phyloP scores from a whole-genome alignment of 2,113 vertebrate species.

The Phrynocephalus versicolor region DNA sequence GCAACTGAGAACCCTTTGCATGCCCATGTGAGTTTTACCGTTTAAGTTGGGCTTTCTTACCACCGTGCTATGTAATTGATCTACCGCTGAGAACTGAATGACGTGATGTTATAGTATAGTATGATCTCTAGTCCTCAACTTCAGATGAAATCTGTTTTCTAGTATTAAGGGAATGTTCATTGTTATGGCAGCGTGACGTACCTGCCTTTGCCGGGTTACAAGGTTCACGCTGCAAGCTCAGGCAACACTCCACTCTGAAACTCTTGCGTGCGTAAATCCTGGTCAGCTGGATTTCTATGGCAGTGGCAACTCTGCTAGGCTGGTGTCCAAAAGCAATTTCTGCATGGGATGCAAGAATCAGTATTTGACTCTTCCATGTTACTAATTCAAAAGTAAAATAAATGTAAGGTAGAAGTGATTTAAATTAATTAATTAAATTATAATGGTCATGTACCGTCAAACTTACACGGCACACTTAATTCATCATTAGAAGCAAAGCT shows the following conservation, averaged over 20 bases:
- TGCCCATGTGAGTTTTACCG: neutral
- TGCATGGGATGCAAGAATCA: neutral
- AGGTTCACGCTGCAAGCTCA: neutral
- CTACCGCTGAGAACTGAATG: neutral
- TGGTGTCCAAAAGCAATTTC: neutral
- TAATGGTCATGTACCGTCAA: too few relatives aligned
- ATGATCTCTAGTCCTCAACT: neutral
- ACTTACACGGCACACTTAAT: too few relatives aligned
- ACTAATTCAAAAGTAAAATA: neutral
- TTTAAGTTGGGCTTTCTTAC: neutral
- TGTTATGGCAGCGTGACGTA: neutral
- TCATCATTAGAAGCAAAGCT: too few relatives aligned
- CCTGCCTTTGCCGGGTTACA: neutral
- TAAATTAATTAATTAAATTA: too few relatives aligned
- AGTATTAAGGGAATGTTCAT: neutral
- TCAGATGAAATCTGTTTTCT: neutral
- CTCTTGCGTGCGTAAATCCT: neutral
- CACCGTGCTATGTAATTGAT: neutral
- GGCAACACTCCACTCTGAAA: neutral
- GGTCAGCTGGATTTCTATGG: neutral
- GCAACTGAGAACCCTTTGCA: neutral
- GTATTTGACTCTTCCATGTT: neutral
- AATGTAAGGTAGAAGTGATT: too few relatives aligned
- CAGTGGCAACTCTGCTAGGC: neutral
- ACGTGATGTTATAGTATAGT: neutral